phyloP scores from a whole-genome alignment of 2,888 invertebrate genomes.

The Tridacna crocea region DNA sequence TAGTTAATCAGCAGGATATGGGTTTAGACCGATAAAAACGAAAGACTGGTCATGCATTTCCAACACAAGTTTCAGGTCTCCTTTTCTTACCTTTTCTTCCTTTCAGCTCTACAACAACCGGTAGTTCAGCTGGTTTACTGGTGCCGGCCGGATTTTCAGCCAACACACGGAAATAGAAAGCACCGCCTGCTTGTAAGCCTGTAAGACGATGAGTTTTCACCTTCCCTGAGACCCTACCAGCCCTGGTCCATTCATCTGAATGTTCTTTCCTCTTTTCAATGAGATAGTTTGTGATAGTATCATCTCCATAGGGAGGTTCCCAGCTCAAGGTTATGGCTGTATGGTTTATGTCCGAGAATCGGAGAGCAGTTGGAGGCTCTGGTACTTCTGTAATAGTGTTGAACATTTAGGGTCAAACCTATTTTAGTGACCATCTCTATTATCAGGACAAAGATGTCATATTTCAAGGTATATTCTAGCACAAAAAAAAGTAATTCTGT shows the following conservation, averaged over 20 bases:
- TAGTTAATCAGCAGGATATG: no score
- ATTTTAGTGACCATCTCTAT: no score
- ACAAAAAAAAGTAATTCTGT: no score
- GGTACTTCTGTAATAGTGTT: slow-evolving; percentile 69
- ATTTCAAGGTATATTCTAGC: no score
- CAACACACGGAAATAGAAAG: slow-evolving; percentile 93
- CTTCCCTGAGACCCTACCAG: slow-evolving; percentile 73
- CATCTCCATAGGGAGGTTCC: slow-evolving; percentile 81
- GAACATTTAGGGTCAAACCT: not conserved
- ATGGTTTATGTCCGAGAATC: slow-evolving; percentile 77
- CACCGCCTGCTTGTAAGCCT: slow-evolving; percentile 82
- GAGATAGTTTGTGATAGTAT: slow-evolving; percentile 81
- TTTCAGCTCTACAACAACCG: slow-evolving; percentile 76
- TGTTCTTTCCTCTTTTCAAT: slow-evolving; percentile 86
- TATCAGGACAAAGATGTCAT: no score
- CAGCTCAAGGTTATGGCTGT: slow-evolving; percentile 79
- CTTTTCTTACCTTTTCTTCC: slow-evolving; percentile 73
- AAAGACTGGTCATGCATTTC: no score
- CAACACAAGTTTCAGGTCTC: no score
- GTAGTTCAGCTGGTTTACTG: slow-evolving; percentile 78
- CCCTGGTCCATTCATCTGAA: slow-evolving; percentile 89
- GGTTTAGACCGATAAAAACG: no score
- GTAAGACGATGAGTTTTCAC: slow-evolving; percentile 71
- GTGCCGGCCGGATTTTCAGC: slow-evolving; percentile 89
- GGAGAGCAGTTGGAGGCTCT: slow-evolving; percentile 75